Conservation (phyloP, 2,113 vertebrate genomes). For the Urocitellus parryii region DNA sequence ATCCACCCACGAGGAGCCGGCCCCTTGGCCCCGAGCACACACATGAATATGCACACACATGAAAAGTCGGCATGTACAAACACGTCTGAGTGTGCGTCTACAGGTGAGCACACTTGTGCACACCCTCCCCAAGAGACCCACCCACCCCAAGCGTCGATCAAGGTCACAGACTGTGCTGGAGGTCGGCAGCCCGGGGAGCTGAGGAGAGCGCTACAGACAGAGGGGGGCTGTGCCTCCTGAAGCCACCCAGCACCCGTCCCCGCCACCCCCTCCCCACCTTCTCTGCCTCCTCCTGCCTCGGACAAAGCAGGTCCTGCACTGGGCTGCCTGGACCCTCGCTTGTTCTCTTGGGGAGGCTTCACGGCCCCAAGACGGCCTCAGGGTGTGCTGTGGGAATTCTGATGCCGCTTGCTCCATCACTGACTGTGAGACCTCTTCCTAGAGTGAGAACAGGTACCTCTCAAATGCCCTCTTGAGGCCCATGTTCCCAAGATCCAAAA, state of each 20-base stretch:
- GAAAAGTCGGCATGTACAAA: fast-evolving
- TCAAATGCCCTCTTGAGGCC: too few relatives aligned
- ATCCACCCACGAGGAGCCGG: background rate
- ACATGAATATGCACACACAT: too few relatives aligned
- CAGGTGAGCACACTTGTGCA: fast-evolving
- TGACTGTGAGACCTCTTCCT: background rate
- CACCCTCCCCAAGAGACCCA: too few relatives aligned
- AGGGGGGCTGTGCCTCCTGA: fast-evolving
- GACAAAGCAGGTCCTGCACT: background rate
- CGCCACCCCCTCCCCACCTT: too few relatives aligned
- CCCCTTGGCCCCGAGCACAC: fast-evolving
- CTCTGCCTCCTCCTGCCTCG: background rate
- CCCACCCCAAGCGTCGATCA: fast-evolving
- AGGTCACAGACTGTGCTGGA: background rate
- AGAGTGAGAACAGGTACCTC: background rate
- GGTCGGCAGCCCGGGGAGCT: background rate
- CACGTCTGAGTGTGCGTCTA: background rate
- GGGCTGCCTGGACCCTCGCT: background rate
- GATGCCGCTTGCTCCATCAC: background rate
- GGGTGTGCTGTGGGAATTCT: background rate
- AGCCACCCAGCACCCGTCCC: background rate
- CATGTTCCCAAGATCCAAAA: too few relatives aligned
- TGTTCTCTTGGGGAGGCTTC: background rate
- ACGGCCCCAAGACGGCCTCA: background rate
- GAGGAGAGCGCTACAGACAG: background rate